A percentile compares a stretch with the other conserved stretches of the same genome.
Conservation (phyloP, 2,888 invertebrate species). For the Catocala sponsa region DNA sequence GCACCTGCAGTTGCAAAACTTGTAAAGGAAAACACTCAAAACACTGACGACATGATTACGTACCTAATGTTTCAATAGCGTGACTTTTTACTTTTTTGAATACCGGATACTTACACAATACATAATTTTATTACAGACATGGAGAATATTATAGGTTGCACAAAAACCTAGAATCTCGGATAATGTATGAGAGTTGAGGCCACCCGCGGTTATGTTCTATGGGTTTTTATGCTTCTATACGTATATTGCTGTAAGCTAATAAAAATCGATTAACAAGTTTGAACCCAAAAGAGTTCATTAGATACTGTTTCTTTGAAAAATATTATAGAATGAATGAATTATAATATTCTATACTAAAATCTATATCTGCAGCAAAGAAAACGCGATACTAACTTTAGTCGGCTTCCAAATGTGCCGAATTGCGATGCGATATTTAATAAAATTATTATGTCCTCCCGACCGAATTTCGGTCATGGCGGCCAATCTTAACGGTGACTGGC, state of each 20-base stretch:
- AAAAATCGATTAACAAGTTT: too few relatives aligned
- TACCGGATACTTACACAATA: slow-evolving; percentile 21
- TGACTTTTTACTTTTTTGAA: slow-evolving; percentile 33
- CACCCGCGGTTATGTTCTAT: slow-evolving; percentile 7
- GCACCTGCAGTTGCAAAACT: slow-evolving; percentile 34
- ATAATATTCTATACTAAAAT: too few relatives aligned
- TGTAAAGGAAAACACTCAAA: slow-evolving; percentile 25
- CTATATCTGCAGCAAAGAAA: too few relatives aligned
- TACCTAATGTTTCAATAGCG: slow-evolving; percentile 45
- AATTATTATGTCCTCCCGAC: too few relatives aligned
- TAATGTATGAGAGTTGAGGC: slow-evolving; percentile 6
- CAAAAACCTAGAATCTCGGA: slow-evolving; percentile 6
- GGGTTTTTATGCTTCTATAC: not conserved
- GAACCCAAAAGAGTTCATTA: too few relatives aligned
- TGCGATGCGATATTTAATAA: too few relatives aligned
- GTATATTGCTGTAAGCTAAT: not conserved
- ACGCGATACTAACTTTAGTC: too few relatives aligned
- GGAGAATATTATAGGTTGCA: slow-evolving; percentile 12
- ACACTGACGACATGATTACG: slow-evolving; percentile 36
- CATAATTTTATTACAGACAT: slow-evolving; percentile 16
- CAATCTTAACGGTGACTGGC: too few relatives aligned
- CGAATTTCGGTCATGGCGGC: too few relatives aligned
- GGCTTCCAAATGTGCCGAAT: too few relatives aligned
- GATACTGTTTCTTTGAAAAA: too few relatives aligned
- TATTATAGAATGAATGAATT: too few relatives aligned